These are phyloP conservation scores for Linnaemya tessellans DNA, from an alignment of 2,888 invertebrate genomes.

Conservation along the genomic window DNA sequence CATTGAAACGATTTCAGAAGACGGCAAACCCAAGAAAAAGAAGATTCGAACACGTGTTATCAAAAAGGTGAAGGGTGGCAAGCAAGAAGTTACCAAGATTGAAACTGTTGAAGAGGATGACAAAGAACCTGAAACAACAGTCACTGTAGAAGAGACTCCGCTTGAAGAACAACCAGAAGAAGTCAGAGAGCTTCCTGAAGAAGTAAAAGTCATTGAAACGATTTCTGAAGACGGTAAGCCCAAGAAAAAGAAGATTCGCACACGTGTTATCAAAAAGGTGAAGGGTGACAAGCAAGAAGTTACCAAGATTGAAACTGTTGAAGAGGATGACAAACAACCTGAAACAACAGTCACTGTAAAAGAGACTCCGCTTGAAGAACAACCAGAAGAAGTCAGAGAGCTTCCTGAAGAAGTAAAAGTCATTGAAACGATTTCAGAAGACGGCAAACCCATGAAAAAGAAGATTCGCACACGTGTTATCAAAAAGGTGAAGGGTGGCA, in stretches of 20 bases:
- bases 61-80: constrained; percentile 8
- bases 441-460: constrained; percentile 29
- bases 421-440: constrained; percentile 20
- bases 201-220: constrained; percentile 1
- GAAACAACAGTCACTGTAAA: constrained; percentile 38
- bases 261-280: constrained; percentile 28
- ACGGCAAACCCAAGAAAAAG: constrained; percentile 15
- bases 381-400: constrained; percentile 22
- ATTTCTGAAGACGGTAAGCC: constrained; percentile 31
- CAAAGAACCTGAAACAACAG: constrained; percentile 20
- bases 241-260: constrained; percentile 36
- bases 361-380: constrained; percentile 14
- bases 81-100: constrained; percentile 22
- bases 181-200: neutral
- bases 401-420: constrained; percentile 28
- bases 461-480: constrained; percentile 27
- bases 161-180: constrained; percentile 12
- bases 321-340: constrained; percentile 42
- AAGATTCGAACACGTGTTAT: constrained; percentile 20
- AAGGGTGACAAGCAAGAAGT: constrained; percentile 43
- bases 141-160: neutral
- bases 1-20: neutral
- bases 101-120: constrained; percentile 23
- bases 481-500: constrained; percentile 24
- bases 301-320: constrained; percentile 40